Conservation (phyloP, 2,797 vertebrate species). For the Clamator glandarius region DNA sequence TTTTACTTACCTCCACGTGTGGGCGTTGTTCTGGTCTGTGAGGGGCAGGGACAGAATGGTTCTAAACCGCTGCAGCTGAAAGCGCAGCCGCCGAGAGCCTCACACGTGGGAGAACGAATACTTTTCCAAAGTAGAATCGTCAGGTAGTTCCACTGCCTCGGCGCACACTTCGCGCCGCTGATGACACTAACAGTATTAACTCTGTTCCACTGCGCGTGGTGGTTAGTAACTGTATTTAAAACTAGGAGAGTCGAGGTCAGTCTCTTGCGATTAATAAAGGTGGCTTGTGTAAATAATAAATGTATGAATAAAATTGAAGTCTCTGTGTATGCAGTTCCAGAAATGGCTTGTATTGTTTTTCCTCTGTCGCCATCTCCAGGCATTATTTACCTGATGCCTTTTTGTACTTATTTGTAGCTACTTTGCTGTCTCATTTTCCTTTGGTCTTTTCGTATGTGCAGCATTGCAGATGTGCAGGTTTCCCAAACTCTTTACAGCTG, state of each 20-base stretch:
- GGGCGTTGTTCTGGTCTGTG: neutral
- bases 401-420: neutral
- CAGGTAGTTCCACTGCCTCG: neutral
- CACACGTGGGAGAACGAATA: neutral
- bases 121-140: neutral
- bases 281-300: slow-evolving; percentile 27
- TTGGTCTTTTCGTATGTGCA: neutral
- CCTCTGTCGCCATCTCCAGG: neutral
- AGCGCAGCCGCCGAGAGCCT: neutral
- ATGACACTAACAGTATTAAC: slow-evolving; percentile 42
- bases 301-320: neutral
- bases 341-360: neutral
- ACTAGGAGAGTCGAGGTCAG: slow-evolving; percentile 12
- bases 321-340: slow-evolving; percentile 33
- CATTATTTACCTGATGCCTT: neutral
- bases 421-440: neutral
- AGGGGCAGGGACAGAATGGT: neutral
- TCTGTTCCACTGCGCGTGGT: neutral
- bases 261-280: neutral
- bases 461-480: neutral
- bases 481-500: neutral
- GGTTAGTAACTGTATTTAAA: slow-evolving; percentile 11
- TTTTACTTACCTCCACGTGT: neutral
- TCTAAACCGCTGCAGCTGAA: neutral
- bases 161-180: neutral